phyloP scores from a whole-genome alignment of 1,140 invertebrate genomes.

The Trichoplusia ni region DNA sequence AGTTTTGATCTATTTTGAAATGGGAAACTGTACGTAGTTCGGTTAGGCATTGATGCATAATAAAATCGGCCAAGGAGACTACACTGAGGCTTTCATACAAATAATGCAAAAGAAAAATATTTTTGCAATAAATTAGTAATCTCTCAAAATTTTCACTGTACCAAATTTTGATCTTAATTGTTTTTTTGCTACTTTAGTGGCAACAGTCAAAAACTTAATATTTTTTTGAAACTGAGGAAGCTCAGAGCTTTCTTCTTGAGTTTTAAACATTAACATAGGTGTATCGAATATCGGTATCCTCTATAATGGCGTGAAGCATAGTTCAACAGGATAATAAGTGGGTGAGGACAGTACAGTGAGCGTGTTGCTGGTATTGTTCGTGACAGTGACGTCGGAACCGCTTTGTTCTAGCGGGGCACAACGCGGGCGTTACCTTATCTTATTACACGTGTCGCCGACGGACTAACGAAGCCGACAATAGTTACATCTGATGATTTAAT shows the following conservation, averaged over 20 bases:
- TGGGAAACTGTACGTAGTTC: no score
- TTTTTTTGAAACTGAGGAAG: not conserved
- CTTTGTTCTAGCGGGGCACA: slow-evolving; percentile 60
- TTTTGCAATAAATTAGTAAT: no score
- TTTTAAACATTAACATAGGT: not conserved
- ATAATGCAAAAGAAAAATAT: no score
- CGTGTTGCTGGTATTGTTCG: slow-evolving; percentile 52
- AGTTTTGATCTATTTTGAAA: no score
- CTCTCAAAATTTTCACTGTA: no score
- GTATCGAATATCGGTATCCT: not conserved
- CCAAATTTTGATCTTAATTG: no score
- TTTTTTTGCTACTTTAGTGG: no score
- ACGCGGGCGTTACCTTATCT: slow-evolving; percentile 64
- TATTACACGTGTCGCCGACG: slow-evolving; percentile 61
- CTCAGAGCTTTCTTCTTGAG: not conserved
- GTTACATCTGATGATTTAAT: slow-evolving; percentile 64
- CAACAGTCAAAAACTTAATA: no score
- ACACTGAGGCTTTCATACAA: no score
- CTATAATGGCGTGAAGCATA: slow-evolving; percentile 26
- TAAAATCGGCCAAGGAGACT: no score
- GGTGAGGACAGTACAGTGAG: slow-evolving; percentile 33
- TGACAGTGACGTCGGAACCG: slow-evolving; percentile 53
- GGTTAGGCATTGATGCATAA: no score
- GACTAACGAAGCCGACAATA: slow-evolving; percentile 62
- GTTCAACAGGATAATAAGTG: slow-evolving; percentile 34